Base-by-base conservation (phyloP, 1,140 invertebrate genomes). In the Drosophila mayri region DNA sequence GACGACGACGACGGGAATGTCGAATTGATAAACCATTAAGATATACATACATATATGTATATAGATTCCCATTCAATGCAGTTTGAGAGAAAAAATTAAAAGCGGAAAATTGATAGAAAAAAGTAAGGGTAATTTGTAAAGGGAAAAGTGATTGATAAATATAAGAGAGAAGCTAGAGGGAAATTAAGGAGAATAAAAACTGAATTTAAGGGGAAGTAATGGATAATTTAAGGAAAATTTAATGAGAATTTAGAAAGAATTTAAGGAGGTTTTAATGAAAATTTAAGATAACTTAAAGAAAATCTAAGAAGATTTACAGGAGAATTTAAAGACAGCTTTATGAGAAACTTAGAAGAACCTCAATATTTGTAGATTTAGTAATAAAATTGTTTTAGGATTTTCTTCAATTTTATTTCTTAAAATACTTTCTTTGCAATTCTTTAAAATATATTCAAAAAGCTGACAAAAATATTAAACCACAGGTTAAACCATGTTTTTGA, bases 11-110 rank as follows among this genome's bases (percentile, higher is more conserved):
- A 30, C 47, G 59, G 35, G 52, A 55, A 55, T 55, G 35, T 55
- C 32, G 52, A 47, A 64, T 64, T 47, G 60, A 65, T 40, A 38
- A 49, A 47, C 28, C 11, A 41, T 40, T 58, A 25, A 38, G 52
- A 55, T 38, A 20, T 47, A 4, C 25, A 14, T 47, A 25, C 20
- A 18, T 9, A 7, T 46, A 4, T 47, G 22, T 47, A 28, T 40
- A 20, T 18, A 7, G 41, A 38, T 20, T 32, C 14, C 5, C 1
- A 59, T 37, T 20, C 12, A 41, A 37, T 55, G 52, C 52, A 38
- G 35, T 38, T 55, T 25, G 20, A 37, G 11, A 16, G 32, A 22
- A 55, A 32, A 20, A 4, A 25, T 0, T 25, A 1, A 22, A 22
- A 28, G 10, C 4, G 32, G 32, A 32, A 22, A 54, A 54, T 14